A percentile compares a stretch with the other conserved stretches of the same genome.
phyloP scores from a whole-genome alignment of 2,113 vertebrate genomes.

The Sakesphorus luctuosus region DNA sequence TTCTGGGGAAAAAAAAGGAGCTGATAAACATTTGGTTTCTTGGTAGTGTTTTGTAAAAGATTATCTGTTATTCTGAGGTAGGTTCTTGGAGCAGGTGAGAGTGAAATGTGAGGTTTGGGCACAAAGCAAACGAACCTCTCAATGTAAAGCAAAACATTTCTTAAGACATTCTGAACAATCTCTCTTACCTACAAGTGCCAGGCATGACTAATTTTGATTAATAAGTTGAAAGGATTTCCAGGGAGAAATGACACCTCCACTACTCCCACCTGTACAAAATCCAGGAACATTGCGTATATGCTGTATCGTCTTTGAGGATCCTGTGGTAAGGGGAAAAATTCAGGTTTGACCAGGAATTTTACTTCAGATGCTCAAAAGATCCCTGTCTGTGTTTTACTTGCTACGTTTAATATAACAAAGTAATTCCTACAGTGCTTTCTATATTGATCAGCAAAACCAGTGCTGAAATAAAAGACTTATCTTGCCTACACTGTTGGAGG shows the following conservation, averaged over 20 bases:
- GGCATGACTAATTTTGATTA: background rate
- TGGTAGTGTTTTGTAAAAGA: background rate
- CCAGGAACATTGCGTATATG: background rate
- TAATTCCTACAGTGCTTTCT: background rate
- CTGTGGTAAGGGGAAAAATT: background rate
- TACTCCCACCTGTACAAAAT: background rate
- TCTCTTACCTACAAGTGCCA: background rate
- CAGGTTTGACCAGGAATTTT: background rate
- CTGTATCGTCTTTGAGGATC: background rate
- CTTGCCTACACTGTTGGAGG: background rate
- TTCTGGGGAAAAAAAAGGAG: background rate
- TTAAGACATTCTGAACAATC: background rate
- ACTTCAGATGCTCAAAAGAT: background rate
- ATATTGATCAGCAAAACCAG: background rate
- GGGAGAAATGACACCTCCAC: background rate
- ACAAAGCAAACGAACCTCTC: background rate
- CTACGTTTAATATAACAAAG: background rate
- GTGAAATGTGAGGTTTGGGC: background rate
- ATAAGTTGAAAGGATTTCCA: background rate
- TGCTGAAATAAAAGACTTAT: background rate
- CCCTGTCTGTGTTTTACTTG: background rate
- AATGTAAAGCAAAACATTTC: background rate
- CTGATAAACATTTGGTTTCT: background rate
- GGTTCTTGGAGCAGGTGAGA: background rate
- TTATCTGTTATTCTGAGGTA: background rate